A percentile compares a stretch with the other conserved stretches of the same genome.
Evolutionary conservation across 2,888 invertebrate species (phyloP).

Genomic region (Nematopogon swammerdamellus): DNA sequence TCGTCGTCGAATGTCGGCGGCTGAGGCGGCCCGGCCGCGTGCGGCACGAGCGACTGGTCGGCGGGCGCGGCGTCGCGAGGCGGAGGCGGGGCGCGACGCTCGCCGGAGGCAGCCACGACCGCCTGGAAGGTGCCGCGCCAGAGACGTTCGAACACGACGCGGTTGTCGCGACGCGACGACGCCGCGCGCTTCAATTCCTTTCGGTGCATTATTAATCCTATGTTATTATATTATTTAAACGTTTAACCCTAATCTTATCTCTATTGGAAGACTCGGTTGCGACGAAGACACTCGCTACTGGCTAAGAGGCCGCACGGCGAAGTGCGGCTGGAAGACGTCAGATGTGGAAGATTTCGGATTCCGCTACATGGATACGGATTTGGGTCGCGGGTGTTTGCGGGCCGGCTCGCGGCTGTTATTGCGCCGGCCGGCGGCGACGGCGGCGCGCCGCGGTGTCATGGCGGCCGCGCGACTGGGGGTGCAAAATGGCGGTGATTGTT

Average conservation of each 20-base stretch:
- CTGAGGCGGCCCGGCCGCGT: conserved; percentile 6
- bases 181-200: conserved; percentile 30
- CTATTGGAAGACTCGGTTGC: conserved; percentile 56
- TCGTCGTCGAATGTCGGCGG: background rate
- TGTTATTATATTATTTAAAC: conserved; percentile 1
- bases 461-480: background rate
- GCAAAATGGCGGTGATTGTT: conserved; percentile 1
- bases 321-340: conserved; percentile 35
- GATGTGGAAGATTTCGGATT: conserved; percentile 4
- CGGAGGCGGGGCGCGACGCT: conserved; percentile 28
- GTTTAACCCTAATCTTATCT: conserved; percentile 26
- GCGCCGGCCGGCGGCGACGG: conserved; percentile 38
- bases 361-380: background rate
- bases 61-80: conserved; percentile 24
- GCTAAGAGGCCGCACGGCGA: conserved; percentile 17
- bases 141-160: conserved; percentile 67
- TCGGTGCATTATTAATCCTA: conserved; percentile 34
- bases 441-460: conserved; percentile 26
- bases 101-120: conserved; percentile 31
- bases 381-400: conserved; percentile 3
- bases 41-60: conserved; percentile 9
- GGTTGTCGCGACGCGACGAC: conserved; percentile 53
- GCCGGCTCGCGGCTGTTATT: conserved; percentile 18
- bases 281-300: conserved; percentile 27
- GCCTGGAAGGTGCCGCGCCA: conserved; percentile 66